Evolutionary conservation across 2,113 vertebrate species (phyloP).

Genomic region (Dicentrarchus labrax): DNA sequence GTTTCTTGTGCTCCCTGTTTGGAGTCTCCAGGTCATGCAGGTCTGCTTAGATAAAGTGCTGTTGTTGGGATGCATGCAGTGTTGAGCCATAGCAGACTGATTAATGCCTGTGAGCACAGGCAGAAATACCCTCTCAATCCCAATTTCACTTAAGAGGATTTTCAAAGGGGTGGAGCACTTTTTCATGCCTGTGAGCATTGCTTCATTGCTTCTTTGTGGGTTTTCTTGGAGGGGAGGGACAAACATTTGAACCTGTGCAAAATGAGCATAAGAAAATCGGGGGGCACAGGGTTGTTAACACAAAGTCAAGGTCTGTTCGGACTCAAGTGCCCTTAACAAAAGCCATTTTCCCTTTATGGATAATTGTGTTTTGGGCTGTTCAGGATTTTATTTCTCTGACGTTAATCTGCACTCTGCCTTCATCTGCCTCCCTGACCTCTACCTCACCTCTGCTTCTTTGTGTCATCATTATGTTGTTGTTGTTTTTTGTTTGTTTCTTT

Average conservation of each 20-base stretch:
- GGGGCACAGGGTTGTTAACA: constrained; percentile 39
- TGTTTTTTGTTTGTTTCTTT: neutral
- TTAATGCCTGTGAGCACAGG: constrained; percentile 69
- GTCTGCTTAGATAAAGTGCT: constrained; percentile 50
- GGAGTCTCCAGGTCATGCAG: neutral
- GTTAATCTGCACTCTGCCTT: constrained; percentile 12
- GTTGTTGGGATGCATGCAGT: constrained; percentile 49
- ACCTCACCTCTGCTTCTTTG: constrained; percentile 12
- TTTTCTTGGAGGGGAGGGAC: constrained; percentile 16
- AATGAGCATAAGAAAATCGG: constrained; percentile 30
- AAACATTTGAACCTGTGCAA: constrained; percentile 21
- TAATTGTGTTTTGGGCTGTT: constrained; percentile 52
- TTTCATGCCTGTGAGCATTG: constrained; percentile 1
- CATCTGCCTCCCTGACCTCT: neutral
- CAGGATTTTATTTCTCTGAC: constrained; percentile 38
- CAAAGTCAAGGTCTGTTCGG: constrained; percentile 41
- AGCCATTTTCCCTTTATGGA: constrained; percentile 46
- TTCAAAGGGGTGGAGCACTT: no score
- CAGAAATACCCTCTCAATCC: constrained; percentile 68
- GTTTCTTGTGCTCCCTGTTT: constrained; percentile 17
- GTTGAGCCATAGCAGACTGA: constrained; percentile 60
- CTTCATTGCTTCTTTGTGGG: constrained; percentile 21
- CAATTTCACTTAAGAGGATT: neutral
- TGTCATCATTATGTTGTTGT: neutral
- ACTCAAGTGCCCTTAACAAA: constrained; percentile 36